These are phyloP conservation scores for Ryuthela nishihirai DNA, from an alignment of 2,888 invertebrate species.

Conservation along the genomic window DNA sequence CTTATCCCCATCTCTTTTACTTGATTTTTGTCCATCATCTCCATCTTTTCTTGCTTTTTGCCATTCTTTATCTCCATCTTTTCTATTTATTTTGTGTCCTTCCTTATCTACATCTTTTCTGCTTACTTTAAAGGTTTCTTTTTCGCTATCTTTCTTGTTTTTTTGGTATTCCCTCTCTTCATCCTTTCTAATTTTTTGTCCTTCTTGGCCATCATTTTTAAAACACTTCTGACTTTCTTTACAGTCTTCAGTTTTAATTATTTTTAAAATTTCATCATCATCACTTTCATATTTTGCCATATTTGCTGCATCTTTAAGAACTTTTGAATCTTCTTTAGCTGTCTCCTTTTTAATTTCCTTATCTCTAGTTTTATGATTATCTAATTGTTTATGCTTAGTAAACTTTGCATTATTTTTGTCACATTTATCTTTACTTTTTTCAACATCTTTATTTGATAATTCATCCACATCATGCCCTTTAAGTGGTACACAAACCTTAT, in stretches of 20 bases:
- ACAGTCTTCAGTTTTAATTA: slow-evolving; percentile 2
- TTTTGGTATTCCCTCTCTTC: background rate
- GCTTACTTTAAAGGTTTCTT: background rate
- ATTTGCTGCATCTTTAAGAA: background rate
- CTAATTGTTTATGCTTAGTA: no score
- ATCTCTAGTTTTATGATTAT: slow-evolving; percentile 12
- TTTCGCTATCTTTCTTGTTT: slow-evolving; percentile 1
- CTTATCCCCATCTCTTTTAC: background rate
- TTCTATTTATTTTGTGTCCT: background rate
- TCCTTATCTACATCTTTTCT: slow-evolving; percentile 4
- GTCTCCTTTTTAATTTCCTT: slow-evolving; percentile 11
- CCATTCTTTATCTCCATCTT: background rate
- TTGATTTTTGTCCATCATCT: background rate
- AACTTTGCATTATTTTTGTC: background rate
- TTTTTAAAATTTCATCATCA: slow-evolving; percentile 4
- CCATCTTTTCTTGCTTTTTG: background rate
- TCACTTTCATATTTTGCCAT: no score
- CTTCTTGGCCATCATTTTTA: slow-evolving; percentile 4
- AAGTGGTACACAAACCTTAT: no score
- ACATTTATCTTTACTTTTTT: background rate
- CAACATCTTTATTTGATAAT: background rate
- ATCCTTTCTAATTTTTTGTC: background rate
- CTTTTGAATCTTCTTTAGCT: background rate
- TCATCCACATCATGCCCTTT: no score
- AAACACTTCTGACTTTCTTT: slow-evolving; percentile 2